Percentiles rank a stretch among this genome's conserved stretches.
Conservation (phyloP, 2,113 vertebrate species). For the Lota lota region DNA sequence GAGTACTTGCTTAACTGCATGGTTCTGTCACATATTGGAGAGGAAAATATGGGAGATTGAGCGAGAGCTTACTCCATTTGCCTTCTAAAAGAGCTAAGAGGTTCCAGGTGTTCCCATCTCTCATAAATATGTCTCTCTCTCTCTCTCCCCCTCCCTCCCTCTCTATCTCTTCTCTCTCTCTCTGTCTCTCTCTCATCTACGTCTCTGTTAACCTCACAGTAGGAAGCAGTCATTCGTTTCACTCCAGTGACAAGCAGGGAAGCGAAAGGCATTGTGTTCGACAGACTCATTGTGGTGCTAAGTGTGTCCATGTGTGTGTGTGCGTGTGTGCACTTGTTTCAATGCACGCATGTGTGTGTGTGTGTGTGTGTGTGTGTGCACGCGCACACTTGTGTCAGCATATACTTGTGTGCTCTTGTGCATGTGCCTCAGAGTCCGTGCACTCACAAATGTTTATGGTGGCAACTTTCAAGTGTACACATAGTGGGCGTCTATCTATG, state of each 20-base stretch:
- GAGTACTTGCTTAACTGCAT: no score
- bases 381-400: constrained; percentile 26
- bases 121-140: not conserved
- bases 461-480: no score
- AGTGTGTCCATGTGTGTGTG: not conserved
- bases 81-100: no score
- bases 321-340: not conserved
- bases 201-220: not conserved
- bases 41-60: no score
- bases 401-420: constrained; percentile 24
- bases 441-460: no score
- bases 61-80: no score
- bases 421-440: no score
- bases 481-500: not conserved
- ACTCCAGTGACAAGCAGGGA: no score
- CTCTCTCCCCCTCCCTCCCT: not conserved
- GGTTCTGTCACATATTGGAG: no score
- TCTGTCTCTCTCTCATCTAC: not conserved
- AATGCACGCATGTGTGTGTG: constrained; percentile 1
- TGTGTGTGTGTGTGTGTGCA: constrained; percentile 14
- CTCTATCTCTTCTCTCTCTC: not conserved
- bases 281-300: constrained; percentile 7
- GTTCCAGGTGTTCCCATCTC: no score
- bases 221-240: no score
- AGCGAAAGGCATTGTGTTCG: not conserved